Evolutionary conservation across 2,113 vertebrate species (phyloP), one percentile per base, ranked within the genome.

Genomic region (Chionodraco myersi): DNA sequence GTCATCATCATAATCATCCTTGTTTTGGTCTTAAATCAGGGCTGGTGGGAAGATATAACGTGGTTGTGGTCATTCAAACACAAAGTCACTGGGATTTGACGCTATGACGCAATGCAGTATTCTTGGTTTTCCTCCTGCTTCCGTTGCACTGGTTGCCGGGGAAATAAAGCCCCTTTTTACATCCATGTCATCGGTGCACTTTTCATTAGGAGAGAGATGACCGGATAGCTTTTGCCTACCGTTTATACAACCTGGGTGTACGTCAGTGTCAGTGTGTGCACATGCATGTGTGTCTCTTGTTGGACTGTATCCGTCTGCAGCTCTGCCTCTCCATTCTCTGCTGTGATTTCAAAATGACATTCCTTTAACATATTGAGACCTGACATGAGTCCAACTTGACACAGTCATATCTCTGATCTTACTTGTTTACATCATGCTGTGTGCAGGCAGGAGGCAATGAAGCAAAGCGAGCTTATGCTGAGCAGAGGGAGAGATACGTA

Each of bases 401-500:
- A 84, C 77, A 69, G 86, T 79, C 59, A 44, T 72, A 70, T 86
- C 84, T 82, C 74, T 67, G 80, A 88, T 88, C 86, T 83, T 77
- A 82, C 76, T 91, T 76, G 85, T 77, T 90, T 88, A 89, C 91
- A 83, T 89, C 91, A 83, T 89, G 88, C 91, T 92, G 89, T 72
- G 92, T 88, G 91, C 85, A 86, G 79, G 83, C 76, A 13, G 88
- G 86, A 77, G 84, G 86, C 85, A 76, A 60, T 52, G 71, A 73
- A 89, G 89, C 89, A 88, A 48, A 87, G 88, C 79, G 60, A 80
- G 86, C 75, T 72, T 90, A 88, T 60, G 83, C 87, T 73, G 69
- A 83, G 84, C 64, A 64, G 71, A 72, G 36, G 48, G 63, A 66
- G 52, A 45, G 44, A 62, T 54, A 61, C 53, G 26, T 62, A 61